phyloP scores from a whole-genome alignment of 1,140 invertebrate genomes.

The Zaprionus gabonicus region DNA sequence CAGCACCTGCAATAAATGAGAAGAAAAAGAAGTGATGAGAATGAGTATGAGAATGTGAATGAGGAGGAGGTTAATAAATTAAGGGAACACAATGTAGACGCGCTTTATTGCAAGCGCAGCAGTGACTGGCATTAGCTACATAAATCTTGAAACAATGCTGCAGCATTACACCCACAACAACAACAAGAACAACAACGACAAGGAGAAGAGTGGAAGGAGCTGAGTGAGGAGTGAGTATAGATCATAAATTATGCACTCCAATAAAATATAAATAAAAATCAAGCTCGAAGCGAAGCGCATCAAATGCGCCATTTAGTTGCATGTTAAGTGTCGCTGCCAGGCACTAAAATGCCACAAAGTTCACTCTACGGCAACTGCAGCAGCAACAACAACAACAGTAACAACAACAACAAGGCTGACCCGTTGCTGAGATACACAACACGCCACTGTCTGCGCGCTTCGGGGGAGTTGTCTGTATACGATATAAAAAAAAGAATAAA shows the following conservation, averaged over 20 bases:
- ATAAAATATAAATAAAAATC: constrained; percentile 68
- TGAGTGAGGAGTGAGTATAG: constrained; percentile 7
- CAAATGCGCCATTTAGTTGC: constrained; percentile 76
- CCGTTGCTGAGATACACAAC: constrained; percentile 69
- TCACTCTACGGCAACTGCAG: constrained; percentile 21
- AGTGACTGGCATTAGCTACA: constrained; percentile 36
- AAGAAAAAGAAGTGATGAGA: constrained; percentile 24
- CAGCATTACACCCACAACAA: constrained; percentile 32
- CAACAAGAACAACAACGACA: constrained; percentile 11
- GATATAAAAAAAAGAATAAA: constrained; percentile 22
- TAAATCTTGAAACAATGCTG: constrained; percentile 47
- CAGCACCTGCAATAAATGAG: constrained; percentile 91
- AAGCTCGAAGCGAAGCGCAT: constrained; percentile 49
- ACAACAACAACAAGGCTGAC: constrained; percentile 58
- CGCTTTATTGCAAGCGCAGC: constrained; percentile 35
- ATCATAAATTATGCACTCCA: constrained; percentile 68
- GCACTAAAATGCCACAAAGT: constrained; percentile 74
- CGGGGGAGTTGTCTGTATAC: constrained; percentile 28
- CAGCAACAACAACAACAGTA: constrained; percentile 27
- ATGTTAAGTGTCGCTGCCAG: constrained; percentile 77
- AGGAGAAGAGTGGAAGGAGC: neutral
- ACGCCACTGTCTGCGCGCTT: constrained; percentile 57
- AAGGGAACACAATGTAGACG: constrained; percentile 27
- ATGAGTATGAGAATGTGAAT: neutral
- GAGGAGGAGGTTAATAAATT: constrained; percentile 47